phyloP scores from a whole-genome alignment of 2,113 vertebrate genomes.

The Garra rufa region DNA sequence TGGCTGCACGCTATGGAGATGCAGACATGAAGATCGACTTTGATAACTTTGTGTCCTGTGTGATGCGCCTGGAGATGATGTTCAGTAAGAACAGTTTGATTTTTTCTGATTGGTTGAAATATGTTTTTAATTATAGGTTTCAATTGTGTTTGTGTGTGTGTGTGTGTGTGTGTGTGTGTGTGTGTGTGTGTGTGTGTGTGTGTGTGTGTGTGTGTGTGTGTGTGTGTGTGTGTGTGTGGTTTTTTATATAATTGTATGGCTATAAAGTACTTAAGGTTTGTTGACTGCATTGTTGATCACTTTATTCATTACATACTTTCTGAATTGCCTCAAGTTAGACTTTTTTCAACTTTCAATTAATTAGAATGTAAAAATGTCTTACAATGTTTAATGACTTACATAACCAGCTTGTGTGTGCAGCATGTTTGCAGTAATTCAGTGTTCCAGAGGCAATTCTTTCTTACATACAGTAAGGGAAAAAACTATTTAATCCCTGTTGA shows the following conservation, averaged over 20 bases:
- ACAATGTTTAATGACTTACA: not conserved
- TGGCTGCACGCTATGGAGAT: slow-evolving; percentile 68
- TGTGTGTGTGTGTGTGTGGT: too few species aligned
- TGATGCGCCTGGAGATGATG: slow-evolving; percentile 79
- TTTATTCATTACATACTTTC: not conserved
- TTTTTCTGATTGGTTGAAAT: not conserved
- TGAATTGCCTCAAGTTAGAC: not conserved
- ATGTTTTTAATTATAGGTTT: not conserved
- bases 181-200: too few species aligned
- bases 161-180: too few species aligned
- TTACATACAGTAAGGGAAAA: too few species aligned
- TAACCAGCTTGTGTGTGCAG: not conserved
- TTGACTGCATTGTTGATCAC: not conserved
- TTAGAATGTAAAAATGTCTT: not conserved
- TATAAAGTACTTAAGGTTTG: not conserved
- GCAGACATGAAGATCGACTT: slow-evolving; percentile 75
- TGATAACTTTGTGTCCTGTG: slow-evolving; percentile 77
- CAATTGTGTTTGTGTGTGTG: not conserved
- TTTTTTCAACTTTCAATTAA: not conserved
- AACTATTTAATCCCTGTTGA: too few species aligned
- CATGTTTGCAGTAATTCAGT: not conserved
- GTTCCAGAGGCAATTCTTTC: not conserved
- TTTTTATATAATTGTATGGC: not conserved
- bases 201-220: too few species aligned
- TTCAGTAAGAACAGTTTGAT: slow-evolving; percentile 77